Evolutionary conservation across 23 tunicate species (phyloP).

Genomic region (Ascidia mentula): DNA sequence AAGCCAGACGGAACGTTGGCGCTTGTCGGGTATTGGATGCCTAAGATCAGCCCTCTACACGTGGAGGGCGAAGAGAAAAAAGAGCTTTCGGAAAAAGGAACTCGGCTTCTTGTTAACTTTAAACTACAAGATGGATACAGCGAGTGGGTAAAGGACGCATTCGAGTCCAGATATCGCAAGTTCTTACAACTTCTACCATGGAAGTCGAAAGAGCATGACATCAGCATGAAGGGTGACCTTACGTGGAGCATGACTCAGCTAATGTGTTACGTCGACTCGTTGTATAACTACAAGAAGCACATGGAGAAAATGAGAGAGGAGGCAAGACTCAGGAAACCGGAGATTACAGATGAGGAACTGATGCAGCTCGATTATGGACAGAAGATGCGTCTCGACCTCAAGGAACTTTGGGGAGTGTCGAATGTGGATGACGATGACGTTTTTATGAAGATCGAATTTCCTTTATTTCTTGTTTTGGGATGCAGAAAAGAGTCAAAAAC

Average conservation of each 20-base stretch:
- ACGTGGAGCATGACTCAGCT: background rate
- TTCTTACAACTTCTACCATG: background rate
- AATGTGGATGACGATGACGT: background rate
- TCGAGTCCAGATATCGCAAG: background rate
- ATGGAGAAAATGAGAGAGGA: background rate
- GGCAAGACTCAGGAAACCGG: background rate
- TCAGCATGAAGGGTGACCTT: background rate
- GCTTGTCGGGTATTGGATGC: background rate
- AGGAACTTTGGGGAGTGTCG: background rate
- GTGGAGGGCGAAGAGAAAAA: background rate
- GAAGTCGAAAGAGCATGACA: background rate
- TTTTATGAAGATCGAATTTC: constrained; percentile 1
- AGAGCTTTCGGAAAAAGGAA: background rate
- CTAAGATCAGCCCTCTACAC: background rate
- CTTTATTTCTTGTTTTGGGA: background rate
- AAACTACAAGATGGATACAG: background rate
- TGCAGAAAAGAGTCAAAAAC: background rate
- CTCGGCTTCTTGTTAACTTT: background rate
- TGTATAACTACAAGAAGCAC: background rate
- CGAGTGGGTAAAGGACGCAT: background rate
- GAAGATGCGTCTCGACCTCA: background rate
- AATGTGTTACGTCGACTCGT: background rate
- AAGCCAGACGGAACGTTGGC: background rate
- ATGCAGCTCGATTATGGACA: background rate
- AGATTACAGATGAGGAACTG: background rate